Evolutionary conservation across 1,140 invertebrate genomes (phyloP).

Genomic region (Cepaea nemoralis): DNA sequence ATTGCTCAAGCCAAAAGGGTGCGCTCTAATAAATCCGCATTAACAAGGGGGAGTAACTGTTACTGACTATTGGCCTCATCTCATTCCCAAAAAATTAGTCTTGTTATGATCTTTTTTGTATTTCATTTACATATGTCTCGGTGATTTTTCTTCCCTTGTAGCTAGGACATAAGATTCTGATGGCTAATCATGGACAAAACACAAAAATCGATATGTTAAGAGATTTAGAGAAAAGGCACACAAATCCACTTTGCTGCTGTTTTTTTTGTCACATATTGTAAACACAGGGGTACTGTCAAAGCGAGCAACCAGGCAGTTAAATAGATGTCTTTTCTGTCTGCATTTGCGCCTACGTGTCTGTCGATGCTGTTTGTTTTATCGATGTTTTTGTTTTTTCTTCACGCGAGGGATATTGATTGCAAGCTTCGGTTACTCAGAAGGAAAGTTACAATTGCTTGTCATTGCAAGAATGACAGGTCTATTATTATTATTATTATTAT

Average conservation of each 20-base stretch:
- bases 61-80: background rate
- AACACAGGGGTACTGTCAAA: too few species aligned
- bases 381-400: background rate
- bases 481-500: too few species aligned
- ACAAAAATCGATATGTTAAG: background rate
- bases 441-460: too few species aligned
- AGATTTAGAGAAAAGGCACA: too few species aligned
- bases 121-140: background rate
- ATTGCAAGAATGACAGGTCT: too few species aligned
- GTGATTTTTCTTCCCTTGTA: background rate
- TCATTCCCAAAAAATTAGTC: background rate
- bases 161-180: too few species aligned
- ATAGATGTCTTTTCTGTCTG: background rate
- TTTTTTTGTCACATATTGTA: too few species aligned
- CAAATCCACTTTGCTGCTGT: too few species aligned
- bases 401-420: too few species aligned
- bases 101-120: background rate
- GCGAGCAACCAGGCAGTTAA: background rate
- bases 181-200: background rate
- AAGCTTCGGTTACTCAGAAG: too few species aligned
- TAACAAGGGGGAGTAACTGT: conserved; percentile 1
- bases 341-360: background rate
- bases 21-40: background rate
- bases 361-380: background rate
- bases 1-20: background rate